These are phyloP conservation scores for Thelaira solivaga DNA, from an alignment of 2,888 invertebrate species.

Conservation along the genomic window DNA sequence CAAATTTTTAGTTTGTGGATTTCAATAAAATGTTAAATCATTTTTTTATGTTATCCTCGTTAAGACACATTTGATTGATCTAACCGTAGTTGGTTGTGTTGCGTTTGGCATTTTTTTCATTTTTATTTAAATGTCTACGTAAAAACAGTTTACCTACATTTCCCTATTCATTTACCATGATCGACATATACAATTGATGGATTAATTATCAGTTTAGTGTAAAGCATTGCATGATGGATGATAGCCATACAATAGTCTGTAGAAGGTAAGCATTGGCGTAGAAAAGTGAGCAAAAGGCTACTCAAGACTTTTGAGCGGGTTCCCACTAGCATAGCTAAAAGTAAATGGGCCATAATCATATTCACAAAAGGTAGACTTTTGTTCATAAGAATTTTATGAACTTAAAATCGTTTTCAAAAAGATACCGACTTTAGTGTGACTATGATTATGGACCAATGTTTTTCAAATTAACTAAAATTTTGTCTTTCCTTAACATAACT, in stretches of 20 bases:
- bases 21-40: slow-evolving; percentile 24
- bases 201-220: slow-evolving; percentile 73
- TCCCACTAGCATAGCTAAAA: too few relatives aligned
- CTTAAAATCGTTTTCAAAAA: too few relatives aligned
- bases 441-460: too few relatives aligned
- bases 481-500: too few relatives aligned
- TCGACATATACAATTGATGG: slow-evolving; percentile 68
- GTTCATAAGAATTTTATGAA: too few relatives aligned
- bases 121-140: slow-evolving; percentile 1
- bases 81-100: background rate
- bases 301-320: too few relatives aligned
- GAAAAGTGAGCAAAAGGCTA: too few relatives aligned
- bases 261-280: too few relatives aligned
- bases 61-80: slow-evolving; percentile 60
- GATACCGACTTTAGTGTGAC: too few relatives aligned
- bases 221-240: slow-evolving; percentile 72
- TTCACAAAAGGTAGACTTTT: too few relatives aligned
- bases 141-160: background rate
- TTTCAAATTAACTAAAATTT: too few relatives aligned
- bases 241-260: slow-evolving; percentile 59
- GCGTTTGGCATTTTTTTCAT: slow-evolving; percentile 5
- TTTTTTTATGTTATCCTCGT: slow-evolving; percentile 37
- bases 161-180: slow-evolving; percentile 51
- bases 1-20: slow-evolving; percentile 50
- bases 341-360: too few relatives aligned